Conservation (phyloP, 2,797 vertebrate genomes). For the Tamandua tetradactyla region DNA sequence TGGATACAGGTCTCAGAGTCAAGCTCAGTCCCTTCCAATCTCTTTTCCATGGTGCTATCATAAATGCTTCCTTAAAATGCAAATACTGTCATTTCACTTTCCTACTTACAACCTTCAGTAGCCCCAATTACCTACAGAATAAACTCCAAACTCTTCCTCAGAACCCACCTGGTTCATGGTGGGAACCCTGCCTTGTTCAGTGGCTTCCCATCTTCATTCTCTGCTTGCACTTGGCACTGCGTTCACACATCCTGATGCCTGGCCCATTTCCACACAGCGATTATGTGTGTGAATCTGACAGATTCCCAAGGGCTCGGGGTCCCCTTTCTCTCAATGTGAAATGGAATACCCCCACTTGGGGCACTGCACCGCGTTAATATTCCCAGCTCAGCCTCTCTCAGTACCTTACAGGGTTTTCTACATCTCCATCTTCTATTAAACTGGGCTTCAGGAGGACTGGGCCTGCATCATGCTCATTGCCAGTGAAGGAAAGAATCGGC, state of each 20-base stretch:
- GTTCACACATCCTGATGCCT: neutral
- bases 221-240: accelerated
- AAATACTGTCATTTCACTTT: neutral
- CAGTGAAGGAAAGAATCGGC: no score
- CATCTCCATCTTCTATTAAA: neutral
- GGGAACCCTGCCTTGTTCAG: neutral
- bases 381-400: neutral
- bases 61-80: neutral
- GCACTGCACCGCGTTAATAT: no score
- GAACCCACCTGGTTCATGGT: neutral
- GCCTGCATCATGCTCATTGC: no score
- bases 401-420: neutral
- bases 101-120: neutral
- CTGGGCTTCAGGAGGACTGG: neutral
- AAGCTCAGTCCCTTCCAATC: neutral
- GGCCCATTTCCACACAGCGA: neutral
- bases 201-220: neutral
- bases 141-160: neutral
- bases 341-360: no score
- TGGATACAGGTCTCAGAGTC: neutral
- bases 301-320: no score
- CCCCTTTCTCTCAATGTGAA: neutral
- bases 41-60: no score
- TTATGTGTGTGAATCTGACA: neutral
- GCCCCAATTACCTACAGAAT: neutral